Base-by-base conservation (phyloP, 1,140 invertebrate species). In the Uloborus diversus region DNA sequence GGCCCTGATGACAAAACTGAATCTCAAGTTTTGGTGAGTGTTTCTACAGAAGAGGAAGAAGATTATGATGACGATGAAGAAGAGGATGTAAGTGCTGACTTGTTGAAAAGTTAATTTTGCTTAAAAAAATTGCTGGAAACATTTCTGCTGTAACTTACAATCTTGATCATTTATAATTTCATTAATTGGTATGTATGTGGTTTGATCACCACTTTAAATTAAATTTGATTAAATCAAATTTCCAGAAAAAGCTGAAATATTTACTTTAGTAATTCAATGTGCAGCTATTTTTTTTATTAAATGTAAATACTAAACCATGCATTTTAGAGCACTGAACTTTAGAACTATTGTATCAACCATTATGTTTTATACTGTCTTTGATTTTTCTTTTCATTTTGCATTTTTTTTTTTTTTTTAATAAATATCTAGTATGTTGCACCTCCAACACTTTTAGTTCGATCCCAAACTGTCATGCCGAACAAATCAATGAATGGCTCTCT, bases 1-100 rank as follows among this genome's bases (percentile, higher is more conserved):
- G 75, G 75, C 13, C 62, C 49, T 42, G 75, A 79, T 61, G 75
- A 79, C 25, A 79, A 79, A 69, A 78, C 51, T 61, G 75, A 79
- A 47, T 79, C 75, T 9, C 75, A 79, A 59, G 49, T 20, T 68
- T 68, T 79, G 49, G 62, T 79, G 3, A 65, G 11, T 61, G 75
- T 68, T 2, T 79, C 75, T 25, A 79, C 75, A 1, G 75, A 79
- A 49, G 75, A 79, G 69, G 75, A 79, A 49, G 75, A 79, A 47
- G 75, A 79, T 49, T 68, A 47, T 68, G 64, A 68, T 33, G 75
- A 79, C 33, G 75, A 69, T 49, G 62, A 68, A 28, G 64, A 76
- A 47, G 42, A 35, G 28, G 23, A 47, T 47, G 20, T 5, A n/a
- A n/a, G n/a, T n/a, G n/a, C n/a, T 35, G 13, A 20, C 20, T 25